Evolutionary conservation across 2,888 invertebrate species (phyloP), one percentile per base, ranked within the genome.

Genomic region (Fissipunctia ypsillon): DNA sequence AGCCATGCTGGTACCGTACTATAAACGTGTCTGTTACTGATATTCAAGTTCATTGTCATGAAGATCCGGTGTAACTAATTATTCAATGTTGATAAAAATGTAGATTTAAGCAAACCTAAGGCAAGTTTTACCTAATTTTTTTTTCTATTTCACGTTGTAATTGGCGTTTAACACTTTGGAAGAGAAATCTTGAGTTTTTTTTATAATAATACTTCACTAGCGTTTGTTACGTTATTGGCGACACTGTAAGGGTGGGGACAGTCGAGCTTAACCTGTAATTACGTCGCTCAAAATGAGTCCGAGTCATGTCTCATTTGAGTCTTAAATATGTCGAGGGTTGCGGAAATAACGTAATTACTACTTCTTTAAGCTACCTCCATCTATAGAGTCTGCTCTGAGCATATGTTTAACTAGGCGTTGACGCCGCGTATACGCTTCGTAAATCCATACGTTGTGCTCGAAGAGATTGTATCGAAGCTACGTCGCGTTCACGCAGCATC

Each of bases 41-140:
- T 56, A 79, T 38, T 61, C 41, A 73, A 60, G 73, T 70, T 83
- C 68, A 71, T 19, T 68, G 70, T 61, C 60, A 50, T 16, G n/a
- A 7, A 54, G 61, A 71, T 71, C 84, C 60, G 75, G 75, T 28
- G 41, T 69, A 69, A 64, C 43, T 73, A 71, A 64, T 69, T 73
- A 69, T 80, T 61, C 64, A 12, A 68, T 68, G 43, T 57, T 52
- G 70, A 75, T 77, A 63, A 54, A 60, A 69, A 68, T 73, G 38
- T 73, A 76, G 61, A 78, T 76, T 86, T 80, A 75, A 74, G 52
- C 59, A 52, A 64, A 60, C 38, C 31, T 60, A 72, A 63, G 31
- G 60, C 71, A 84, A 80, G 64, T 69, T 71, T 75, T 70, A 76
- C 54, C 66, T 61, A 48, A 72, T 67, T 80, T 65, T 68, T 75